Evolutionary conservation across 2,113 vertebrate genomes (phyloP).

Genomic region (Rhegmatorhina hoffmannsi): DNA sequence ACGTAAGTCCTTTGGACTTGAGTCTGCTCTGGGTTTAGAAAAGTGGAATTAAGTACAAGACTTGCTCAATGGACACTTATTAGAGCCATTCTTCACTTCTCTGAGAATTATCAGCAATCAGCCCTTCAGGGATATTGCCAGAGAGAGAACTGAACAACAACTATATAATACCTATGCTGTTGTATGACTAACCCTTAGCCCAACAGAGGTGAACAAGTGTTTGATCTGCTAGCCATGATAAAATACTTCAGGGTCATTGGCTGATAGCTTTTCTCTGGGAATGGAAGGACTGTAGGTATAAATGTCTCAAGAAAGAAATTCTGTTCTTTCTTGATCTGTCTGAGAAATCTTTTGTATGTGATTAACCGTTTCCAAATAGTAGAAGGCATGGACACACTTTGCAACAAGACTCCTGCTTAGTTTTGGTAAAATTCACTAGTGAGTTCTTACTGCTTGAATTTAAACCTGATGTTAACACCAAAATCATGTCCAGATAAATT

Average conservation of each 20-base stretch:
- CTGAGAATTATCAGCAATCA: neutral
- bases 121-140: neutral
- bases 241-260: neutral
- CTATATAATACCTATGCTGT: neutral
- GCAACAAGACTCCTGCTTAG: neutral
- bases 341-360: neutral
- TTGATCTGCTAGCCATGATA: neutral
- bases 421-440: neutral
- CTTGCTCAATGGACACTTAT: neutral
- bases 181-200: neutral
- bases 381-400: neutral
- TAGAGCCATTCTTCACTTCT: neutral
- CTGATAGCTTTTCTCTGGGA: neutral
- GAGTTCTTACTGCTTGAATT: neutral
- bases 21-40: neutral
- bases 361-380: neutral
- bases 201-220: neutral
- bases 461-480: neutral
- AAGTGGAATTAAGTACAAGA: neutral
- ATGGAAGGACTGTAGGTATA: neutral
- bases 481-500: neutral
- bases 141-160: neutral
- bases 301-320: neutral
- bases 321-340: neutral
- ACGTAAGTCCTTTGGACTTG: neutral